A percentile compares a stretch with the other conserved stretches of the same genome.
These are phyloP conservation scores for Ryuthela nishihirai DNA, from an alignment of 2,888 invertebrate species.

Conservation along the genomic window DNA sequence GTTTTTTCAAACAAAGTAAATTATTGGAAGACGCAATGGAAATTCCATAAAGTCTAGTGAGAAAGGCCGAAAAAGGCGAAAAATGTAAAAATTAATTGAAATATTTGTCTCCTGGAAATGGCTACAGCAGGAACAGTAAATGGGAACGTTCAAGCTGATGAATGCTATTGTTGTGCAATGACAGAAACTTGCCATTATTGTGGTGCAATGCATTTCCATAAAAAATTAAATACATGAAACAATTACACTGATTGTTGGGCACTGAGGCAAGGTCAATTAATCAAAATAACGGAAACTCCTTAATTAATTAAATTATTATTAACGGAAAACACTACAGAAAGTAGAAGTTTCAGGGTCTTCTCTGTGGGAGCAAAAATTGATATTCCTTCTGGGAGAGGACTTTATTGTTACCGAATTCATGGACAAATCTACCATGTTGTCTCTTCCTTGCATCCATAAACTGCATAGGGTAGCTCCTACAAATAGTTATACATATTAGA, in stretches of 20 bases:
- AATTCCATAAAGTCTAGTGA: too few species aligned
- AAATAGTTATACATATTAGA: conserved; percentile 39
- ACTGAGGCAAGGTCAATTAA: neutral
- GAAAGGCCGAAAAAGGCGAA: too few species aligned
- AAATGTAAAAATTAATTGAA: too few species aligned
- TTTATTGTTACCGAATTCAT: conserved; percentile 37
- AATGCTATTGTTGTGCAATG: neutral
- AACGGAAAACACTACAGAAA: conserved; percentile 33
- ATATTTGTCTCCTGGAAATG: too few species aligned
- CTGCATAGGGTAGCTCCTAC: conserved; percentile 10
- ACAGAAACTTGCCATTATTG: conserved; percentile 2
- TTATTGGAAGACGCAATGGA: too few species aligned
- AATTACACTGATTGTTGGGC: neutral
- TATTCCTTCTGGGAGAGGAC: conserved; percentile 8
- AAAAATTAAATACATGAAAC: neutral
- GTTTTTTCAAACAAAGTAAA: too few species aligned
- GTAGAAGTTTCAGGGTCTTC: conserved; percentile 40
- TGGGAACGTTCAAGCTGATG: too few species aligned
- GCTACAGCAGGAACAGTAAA: too few species aligned
- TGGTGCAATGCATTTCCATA: neutral
- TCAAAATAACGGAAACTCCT: neutral
- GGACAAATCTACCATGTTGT: conserved; percentile 42
- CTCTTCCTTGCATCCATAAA: conserved; percentile 18
- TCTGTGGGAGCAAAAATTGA: conserved; percentile 35
- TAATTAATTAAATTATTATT: neutral